A percentile compares a stretch with the other conserved stretches of the same genome.
Conservation (phyloP, 2,113 vertebrate genomes). For the Myotis yumanensis region DNA sequence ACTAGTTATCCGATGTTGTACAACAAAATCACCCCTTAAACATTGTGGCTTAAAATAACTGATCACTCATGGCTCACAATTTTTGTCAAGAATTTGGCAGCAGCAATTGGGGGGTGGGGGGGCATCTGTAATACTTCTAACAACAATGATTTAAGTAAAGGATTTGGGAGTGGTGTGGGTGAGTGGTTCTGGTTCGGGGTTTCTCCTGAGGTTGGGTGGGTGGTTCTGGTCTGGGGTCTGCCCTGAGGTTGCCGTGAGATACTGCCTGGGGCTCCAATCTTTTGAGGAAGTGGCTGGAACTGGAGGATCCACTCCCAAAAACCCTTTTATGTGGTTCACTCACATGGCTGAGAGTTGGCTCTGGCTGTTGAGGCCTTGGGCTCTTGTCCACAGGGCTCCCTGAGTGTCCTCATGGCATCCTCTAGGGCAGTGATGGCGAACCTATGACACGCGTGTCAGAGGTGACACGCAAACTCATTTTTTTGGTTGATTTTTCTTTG, state of each 20-base stretch:
- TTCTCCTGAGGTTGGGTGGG: neutral
- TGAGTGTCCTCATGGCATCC: neutral
- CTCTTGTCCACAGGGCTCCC: neutral
- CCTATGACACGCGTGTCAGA: no score
- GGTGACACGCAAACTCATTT: no score
- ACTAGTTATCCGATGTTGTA: neutral
- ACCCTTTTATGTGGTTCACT: neutral
- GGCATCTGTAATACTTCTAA: no score
- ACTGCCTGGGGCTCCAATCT: neutral
- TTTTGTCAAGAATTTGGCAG: neutral
- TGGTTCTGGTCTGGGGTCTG: neutral
- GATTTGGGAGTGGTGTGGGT: no score
- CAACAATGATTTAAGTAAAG: no score
- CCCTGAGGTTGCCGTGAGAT: neutral
- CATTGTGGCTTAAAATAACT: neutral
- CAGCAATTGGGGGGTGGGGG: neutral
- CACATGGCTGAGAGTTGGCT: neutral
- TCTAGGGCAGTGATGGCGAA: no score
- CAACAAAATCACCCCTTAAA: neutral
- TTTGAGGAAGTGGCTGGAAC: neutral
- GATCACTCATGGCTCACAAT: neutral
- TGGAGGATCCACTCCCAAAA: neutral
- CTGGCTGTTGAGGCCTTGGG: neutral
- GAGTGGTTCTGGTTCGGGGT: no score
- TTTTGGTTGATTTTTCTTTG: no score